These are phyloP conservation scores for Ascidia mentula DNA, from an alignment of 23 tunicate species.

Conservation along the genomic window DNA sequence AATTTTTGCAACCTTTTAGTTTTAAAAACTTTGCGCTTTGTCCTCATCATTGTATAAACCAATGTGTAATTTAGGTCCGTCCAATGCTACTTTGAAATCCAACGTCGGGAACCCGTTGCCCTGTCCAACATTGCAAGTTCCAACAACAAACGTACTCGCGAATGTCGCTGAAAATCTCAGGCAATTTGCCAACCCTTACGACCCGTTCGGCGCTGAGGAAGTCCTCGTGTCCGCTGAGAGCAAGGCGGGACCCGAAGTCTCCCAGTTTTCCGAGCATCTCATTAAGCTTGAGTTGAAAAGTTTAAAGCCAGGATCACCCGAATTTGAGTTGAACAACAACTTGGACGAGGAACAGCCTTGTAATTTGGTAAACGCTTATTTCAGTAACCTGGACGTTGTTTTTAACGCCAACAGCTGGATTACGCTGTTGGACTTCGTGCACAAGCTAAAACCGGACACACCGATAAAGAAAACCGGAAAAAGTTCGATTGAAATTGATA, in stretches of 20 bases:
- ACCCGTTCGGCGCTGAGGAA: not conserved
- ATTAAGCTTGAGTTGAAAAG: slow-evolving; percentile 37
- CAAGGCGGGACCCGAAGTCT: not conserved
- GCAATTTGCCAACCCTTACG: slow-evolving; percentile 16
- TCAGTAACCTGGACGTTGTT: slow-evolving; percentile 67
- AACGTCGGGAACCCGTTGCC: not conserved
- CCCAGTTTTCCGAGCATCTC: slow-evolving; percentile 16
- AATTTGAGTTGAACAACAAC: not conserved
- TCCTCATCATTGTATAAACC: too few species aligned
- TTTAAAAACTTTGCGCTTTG: too few species aligned
- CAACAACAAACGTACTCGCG: slow-evolving; percentile 32
- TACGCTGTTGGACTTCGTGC: slow-evolving; percentile 62
- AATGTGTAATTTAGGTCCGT: too few species aligned
- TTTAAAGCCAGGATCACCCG: slow-evolving; percentile 6
- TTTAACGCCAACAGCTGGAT: slow-evolving; percentile 77
- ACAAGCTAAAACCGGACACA: slow-evolving; percentile 40
- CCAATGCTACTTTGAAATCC: not conserved
- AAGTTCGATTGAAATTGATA: not conserved
- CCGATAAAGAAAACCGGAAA: not conserved
- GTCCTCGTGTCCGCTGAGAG: not conserved
- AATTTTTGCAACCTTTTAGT: too few species aligned
- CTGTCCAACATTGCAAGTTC: slow-evolving; percentile 21
- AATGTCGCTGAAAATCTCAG: slow-evolving; percentile 53
- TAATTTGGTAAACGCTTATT: slow-evolving; percentile 46
- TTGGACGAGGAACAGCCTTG: not conserved